phyloP scores from a whole-genome alignment of 2,797 vertebrate genomes.

The Diplodus puntazzo region DNA sequence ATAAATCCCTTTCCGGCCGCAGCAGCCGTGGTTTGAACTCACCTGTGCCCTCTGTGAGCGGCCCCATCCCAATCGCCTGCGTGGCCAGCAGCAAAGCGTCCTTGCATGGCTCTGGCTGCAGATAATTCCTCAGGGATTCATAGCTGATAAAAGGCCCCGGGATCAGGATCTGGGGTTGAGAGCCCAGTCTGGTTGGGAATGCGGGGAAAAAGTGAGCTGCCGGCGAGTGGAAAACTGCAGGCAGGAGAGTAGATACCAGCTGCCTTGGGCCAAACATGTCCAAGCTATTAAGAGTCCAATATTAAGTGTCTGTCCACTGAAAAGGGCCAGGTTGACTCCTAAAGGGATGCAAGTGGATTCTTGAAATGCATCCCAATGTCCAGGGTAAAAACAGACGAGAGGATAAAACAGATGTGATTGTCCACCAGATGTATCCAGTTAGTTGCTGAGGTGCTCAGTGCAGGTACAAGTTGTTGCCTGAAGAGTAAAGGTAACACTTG shows the following conservation, averaged over 20 bases:
- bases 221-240: constrained; percentile 85
- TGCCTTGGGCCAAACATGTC: constrained; percentile 88
- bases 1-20: constrained; percentile 12
- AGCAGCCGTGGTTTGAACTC: constrained; percentile 59
- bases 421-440: constrained; percentile 25
- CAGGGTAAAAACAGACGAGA: background rate
- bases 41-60: constrained; percentile 81
- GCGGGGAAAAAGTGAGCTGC: constrained; percentile 84
- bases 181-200: constrained; percentile 80
- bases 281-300: constrained; percentile 52
- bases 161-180: constrained; percentile 82
- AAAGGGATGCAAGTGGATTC: constrained; percentile 29
- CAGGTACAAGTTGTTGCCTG: constrained; percentile 61
- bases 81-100: constrained; percentile 84
- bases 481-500: constrained; percentile 62
- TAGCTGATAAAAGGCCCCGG: constrained; percentile 87
- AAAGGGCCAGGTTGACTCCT: constrained; percentile 41
- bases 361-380: constrained; percentile 56
- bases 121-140: constrained; percentile 85
- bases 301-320: constrained; percentile 28
- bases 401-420: background rate
- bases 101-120: constrained; percentile 87
- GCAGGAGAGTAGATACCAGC: constrained; percentile 82
- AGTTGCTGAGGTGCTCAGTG: constrained; percentile 34
- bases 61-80: constrained; percentile 74